These are phyloP conservation scores for Perizoma affinitatum DNA, from an alignment of 2,888 invertebrate genomes.

Conservation along the genomic window DNA sequence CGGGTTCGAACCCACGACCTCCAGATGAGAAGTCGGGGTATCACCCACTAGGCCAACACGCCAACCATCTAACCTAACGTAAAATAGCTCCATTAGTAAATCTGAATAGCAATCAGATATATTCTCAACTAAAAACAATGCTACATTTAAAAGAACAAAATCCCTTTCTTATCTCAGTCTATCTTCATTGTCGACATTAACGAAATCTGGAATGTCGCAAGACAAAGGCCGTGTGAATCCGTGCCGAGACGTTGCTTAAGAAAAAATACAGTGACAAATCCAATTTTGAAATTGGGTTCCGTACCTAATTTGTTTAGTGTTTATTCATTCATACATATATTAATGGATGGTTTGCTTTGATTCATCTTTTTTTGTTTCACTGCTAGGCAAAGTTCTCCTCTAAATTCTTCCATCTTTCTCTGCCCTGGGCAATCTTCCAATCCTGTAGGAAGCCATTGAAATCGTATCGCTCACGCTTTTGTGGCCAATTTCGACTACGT, in stretches of 20 bases:
- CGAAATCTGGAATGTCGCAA: slow-evolving; percentile 74
- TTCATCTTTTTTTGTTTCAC: too few relatives aligned
- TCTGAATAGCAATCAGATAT: slow-evolving; percentile 61
- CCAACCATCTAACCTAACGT: slow-evolving; percentile 21
- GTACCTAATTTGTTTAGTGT: slow-evolving; percentile 1
- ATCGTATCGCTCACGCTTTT: too few relatives aligned
- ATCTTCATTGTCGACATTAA: slow-evolving; percentile 56
- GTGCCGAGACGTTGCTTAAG: slow-evolving; percentile 55
- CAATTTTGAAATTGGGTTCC: slow-evolving; percentile 18
- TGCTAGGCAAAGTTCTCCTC: too few relatives aligned
- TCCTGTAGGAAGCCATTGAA: too few relatives aligned
- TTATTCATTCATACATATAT: too few relatives aligned
- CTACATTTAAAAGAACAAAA: slow-evolving; percentile 72
- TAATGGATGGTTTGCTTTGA: too few relatives aligned
- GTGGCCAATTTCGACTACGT: too few relatives aligned
- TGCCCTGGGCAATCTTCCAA: too few relatives aligned
- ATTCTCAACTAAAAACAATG: slow-evolving; percentile 72
- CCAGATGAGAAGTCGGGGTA: too few relatives aligned
- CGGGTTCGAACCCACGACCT: too few relatives aligned
- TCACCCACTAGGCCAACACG: too few relatives aligned
- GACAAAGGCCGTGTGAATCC: slow-evolving; percentile 72
- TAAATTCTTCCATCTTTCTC: too few relatives aligned
- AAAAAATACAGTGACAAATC: slow-evolving; percentile 51
- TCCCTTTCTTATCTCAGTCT: slow-evolving; percentile 68
- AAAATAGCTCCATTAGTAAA: slow-evolving; percentile 51